Percentiles rank a stretch among this genome's conserved stretches.
Conservation (phyloP, 2,113 vertebrate genomes). For the Oncorhynchus keta region DNA sequence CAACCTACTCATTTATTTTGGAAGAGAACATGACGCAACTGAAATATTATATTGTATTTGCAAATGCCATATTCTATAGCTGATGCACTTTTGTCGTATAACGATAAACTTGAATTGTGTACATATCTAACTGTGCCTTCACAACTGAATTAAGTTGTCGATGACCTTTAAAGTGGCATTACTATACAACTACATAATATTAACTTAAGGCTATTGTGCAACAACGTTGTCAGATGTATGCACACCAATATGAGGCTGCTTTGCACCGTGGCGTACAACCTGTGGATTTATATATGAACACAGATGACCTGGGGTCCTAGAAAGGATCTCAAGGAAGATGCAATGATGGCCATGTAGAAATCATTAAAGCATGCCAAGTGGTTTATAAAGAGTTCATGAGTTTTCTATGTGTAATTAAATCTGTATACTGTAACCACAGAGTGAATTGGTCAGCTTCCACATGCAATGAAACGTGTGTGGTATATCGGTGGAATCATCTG, state of each 20-base stretch:
- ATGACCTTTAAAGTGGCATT: conserved; percentile 20
- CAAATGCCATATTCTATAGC: conserved; percentile 25
- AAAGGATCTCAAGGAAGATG: neutral
- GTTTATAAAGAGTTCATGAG: neutral
- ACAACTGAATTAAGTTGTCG: conserved; percentile 9
- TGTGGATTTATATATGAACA: neutral
- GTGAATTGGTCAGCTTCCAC: neutral
- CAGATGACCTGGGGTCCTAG: neutral
- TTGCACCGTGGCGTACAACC: neutral
- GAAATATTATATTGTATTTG: conserved; percentile 23
- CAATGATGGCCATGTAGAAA: neutral
- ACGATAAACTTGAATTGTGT: conserved; percentile 66
- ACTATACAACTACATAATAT: neutral
- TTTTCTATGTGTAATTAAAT: neutral
- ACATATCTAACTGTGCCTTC: conserved; percentile 50
- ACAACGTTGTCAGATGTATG: neutral
- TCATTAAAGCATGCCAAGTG: conserved; percentile 5
- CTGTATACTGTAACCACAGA: neutral
- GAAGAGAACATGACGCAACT: conserved; percentile 19
- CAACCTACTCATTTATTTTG: neutral
- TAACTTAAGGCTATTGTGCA: neutral
- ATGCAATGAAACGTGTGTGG: neutral
- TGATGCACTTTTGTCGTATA: conserved; percentile 68
- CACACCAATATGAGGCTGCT: neutral
- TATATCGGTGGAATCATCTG: neutral